These are phyloP conservation scores for Molorchus minor DNA, from an alignment of 2,888 invertebrate species.

Conservation along the genomic window DNA sequence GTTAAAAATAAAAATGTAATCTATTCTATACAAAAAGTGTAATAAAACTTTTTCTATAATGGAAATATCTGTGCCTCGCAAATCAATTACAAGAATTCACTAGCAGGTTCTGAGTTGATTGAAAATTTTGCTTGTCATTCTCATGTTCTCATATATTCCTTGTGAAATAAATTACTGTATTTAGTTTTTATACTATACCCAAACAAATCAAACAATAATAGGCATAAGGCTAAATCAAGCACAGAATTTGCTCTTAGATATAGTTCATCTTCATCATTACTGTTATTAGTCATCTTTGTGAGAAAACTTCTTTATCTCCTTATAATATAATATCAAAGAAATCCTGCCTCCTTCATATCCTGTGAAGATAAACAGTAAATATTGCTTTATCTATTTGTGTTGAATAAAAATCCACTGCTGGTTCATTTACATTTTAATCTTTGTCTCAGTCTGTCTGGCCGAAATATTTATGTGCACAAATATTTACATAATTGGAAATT, in stretches of 20 bases:
- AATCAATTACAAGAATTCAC: not conserved
- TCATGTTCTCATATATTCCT: not conserved
- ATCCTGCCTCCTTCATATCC: constrained; percentile 47
- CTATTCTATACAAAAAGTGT: no score
- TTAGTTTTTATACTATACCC: not conserved
- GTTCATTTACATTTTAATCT: constrained; percentile 38
- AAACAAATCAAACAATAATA: not conserved
- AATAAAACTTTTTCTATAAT: no score
- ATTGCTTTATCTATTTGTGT: constrained; percentile 30
- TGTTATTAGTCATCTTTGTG: constrained; percentile 26
- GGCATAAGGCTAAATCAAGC: not conserved
- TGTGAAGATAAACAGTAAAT: constrained; percentile 49
- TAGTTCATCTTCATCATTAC: no score
- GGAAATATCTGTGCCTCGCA: no score
- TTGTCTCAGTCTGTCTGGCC: not conserved
- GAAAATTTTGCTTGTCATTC: not conserved
- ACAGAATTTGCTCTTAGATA: not conserved
- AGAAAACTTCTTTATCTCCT: constrained; percentile 28
- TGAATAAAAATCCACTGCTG: constrained; percentile 22
- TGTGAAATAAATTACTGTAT: not conserved
- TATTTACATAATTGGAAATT: constrained; percentile 2
- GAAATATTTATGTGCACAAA: constrained; percentile 6
- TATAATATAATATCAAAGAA: constrained; percentile 31
- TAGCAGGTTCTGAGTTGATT: no score
- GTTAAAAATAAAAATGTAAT: no score